These are phyloP conservation scores for Osmoderma eremita DNA, from an alignment of 2,888 invertebrate genomes.

Conservation along the genomic window DNA sequence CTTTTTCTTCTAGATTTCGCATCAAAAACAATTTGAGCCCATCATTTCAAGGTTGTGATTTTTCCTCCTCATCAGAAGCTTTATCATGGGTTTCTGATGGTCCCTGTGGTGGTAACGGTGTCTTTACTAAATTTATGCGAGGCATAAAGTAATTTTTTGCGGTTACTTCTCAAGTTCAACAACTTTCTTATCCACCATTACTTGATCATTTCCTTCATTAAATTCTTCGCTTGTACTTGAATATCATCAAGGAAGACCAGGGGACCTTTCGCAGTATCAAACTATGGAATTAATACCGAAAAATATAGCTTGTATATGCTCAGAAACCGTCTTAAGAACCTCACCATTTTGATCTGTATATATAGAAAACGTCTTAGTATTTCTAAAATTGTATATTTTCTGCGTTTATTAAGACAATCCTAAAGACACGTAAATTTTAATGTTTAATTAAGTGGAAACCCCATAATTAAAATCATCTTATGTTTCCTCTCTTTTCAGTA, in stretches of 20 bases:
- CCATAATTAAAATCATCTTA: too few relatives aligned
- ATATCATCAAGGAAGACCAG: conserved; percentile 37
- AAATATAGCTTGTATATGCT: conserved; percentile 47
- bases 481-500: too few relatives aligned
- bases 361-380: too few relatives aligned
- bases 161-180: conserved; percentile 47
- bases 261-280: conserved; percentile 22
- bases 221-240: conserved; percentile 40
- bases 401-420: too few relatives aligned
- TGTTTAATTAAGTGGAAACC: too few relatives aligned
- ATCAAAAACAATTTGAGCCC: conserved; percentile 85
- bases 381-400: too few relatives aligned
- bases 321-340: conserved; percentile 48
- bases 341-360: conserved; percentile 53
- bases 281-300: conserved; percentile 46
- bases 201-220: conserved; percentile 30
- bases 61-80: conserved; percentile 82
- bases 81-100: conserved; percentile 53
- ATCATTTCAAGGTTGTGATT: conserved; percentile 86
- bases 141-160: conserved; percentile 59
- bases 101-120: conserved; percentile 58
- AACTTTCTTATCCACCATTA: conserved; percentile 39
- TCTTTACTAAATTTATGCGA: conserved; percentile 58
- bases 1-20: conserved; percentile 83
- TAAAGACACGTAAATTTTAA: too few relatives aligned